phyloP scores from a whole-genome alignment of 1,140 invertebrate genomes.

The Micrasema minimum region DNA sequence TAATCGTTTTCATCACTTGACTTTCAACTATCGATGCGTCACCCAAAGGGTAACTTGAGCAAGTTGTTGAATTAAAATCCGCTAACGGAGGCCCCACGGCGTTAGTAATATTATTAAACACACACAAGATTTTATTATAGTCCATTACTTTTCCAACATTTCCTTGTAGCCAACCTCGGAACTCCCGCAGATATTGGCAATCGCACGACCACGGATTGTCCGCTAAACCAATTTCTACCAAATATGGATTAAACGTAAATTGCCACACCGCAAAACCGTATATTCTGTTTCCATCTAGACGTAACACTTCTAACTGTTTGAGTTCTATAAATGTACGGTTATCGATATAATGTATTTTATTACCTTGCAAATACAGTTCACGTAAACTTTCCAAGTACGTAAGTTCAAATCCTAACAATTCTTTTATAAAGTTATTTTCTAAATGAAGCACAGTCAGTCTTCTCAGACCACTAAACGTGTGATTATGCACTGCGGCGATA shows the following conservation, averaged over 20 bases:
- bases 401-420: conserved; percentile 85
- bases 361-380: conserved; percentile 89
- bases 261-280: conserved; percentile 82
- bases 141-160: conserved; percentile 81
- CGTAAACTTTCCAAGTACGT: conserved; percentile 81
- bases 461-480: conserved; percentile 88
- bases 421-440: conserved; percentile 85
- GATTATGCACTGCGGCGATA: conserved; percentile 85
- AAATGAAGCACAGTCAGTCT: conserved; percentile 82
- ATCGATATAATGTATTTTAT: conserved; percentile 84
- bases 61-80: conserved; percentile 77
- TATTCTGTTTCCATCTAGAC: conserved; percentile 87
- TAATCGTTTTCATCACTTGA: conserved; percentile 83
- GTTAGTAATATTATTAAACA: conserved; percentile 74
- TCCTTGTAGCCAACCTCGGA: conserved; percentile 79
- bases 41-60: conserved; percentile 72
- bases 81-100: conserved; percentile 70
- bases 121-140: conserved; percentile 74
- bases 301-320: conserved; percentile 82
- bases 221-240: conserved; percentile 82
- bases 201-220: conserved; percentile 92
- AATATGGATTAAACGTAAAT: conserved; percentile 78
- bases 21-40: conserved; percentile 77
- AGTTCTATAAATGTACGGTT: conserved; percentile 86
- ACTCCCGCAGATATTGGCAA: conserved; percentile 82